Base-by-base conservation (phyloP, 1,140 invertebrate species). In the Laupala kohalensis region DNA sequence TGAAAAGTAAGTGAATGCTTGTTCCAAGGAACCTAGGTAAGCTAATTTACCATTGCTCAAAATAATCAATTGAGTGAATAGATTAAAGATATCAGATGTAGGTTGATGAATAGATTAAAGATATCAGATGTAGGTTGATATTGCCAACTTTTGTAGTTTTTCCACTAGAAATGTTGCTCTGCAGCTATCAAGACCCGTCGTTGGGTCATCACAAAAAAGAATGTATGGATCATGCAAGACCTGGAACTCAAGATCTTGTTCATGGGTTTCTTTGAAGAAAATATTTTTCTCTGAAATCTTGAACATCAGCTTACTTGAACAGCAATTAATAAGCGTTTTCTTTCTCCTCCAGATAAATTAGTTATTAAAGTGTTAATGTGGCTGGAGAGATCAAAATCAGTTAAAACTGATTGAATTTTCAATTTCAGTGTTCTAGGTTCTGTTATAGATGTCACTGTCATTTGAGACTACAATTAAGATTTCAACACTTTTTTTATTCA, bases 61-160 rank as follows among this genome's bases (percentile, higher is more conserved):
- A 19, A 95, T 79, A 24, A 94, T 83, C 15, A 94, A 85, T 77
- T 91, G 85, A 71, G 93, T 87, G 79, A 95, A 95, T 69, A 92
- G 81, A 75, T 90, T 87, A 75, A 93, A 92, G 6, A 95, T 85
- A 72, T 91, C 89, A 5, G 92, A 94, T 6, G 92, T 90, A 0
- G 93, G 93, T 77, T 96, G 93, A 81, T 96, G 93, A 30, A 95
- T 90, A 0, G 92, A 91, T 75, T 91, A 92, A 25, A 95, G 85
- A 53, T 53, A 53, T 12, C 95, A 88, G 37, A 91, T 87, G 82
- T 92, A 92, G 63, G 86, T 91, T 67, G 82, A 84, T 68, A 78
- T 78, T 0, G 89, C 87, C 25, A 92, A 79, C 67, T 84, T 80
- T 76, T 86, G 80, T 65, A 95, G 81, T 0, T 89, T 87, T 71